Percentiles rank a stretch among this genome's conserved stretches.
Conservation (phyloP, 1,140 invertebrate species). For the Orchestia grillus region DNA sequence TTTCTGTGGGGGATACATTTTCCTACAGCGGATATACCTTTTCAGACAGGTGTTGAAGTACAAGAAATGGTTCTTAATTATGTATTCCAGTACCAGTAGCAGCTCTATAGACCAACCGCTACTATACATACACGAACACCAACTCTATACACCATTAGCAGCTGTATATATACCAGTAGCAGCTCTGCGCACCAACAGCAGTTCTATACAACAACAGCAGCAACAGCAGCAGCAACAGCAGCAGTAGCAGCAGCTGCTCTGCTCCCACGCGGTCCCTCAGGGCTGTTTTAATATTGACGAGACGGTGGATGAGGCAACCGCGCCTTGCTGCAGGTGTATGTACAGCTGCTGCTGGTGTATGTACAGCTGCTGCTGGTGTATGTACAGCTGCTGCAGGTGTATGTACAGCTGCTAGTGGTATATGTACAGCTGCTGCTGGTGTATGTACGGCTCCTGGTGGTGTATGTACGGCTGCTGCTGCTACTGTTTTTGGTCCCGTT, state of each 20-base stretch:
- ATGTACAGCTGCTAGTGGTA: not conserved
- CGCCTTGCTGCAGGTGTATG: not conserved
- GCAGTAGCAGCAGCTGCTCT: not conserved
- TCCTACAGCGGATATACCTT: too few relatives aligned
- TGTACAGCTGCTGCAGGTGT: not conserved
- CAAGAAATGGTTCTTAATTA: too few relatives aligned
- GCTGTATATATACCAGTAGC: not conserved
- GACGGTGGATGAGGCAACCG: too few relatives aligned
- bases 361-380: not conserved
- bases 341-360: not conserved
- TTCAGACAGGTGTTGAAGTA: too few relatives aligned
- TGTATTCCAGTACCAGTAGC: not conserved
- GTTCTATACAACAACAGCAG: too few relatives aligned
- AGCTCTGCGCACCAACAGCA: not conserved
- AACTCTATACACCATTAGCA: not conserved
- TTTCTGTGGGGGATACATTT: too few relatives aligned
- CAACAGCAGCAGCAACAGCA: too few relatives aligned
- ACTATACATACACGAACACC: not conserved
- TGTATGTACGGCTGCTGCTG: not conserved
- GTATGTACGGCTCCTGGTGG: not conserved
- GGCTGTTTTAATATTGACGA: too few relatives aligned
- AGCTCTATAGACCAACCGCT: too few relatives aligned
- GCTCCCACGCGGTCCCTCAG: too few relatives aligned
- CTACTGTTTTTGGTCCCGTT: not conserved
- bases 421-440: not conserved